Base-by-base conservation (phyloP, 2,113 vertebrate genomes). In the Mixornis gularis region DNA sequence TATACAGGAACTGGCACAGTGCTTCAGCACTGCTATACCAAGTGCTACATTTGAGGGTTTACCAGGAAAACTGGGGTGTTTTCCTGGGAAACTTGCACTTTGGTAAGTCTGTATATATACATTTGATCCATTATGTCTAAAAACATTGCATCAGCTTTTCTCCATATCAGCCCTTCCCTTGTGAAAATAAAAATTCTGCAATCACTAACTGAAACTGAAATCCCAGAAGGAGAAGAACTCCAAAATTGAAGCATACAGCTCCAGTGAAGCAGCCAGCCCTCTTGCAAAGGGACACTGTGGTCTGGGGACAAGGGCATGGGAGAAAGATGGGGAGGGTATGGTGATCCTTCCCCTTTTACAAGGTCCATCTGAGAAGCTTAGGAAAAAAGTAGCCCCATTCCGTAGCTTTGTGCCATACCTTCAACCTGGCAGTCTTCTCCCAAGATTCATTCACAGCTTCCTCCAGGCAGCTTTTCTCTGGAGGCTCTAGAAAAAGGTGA, bases 321-420 rank as follows among this genome's bases (percentile, higher is more conserved):
- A 82, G 53, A 65, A 79, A 69, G 41, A 43, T 26, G 17, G 17
- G 18, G 34, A 89, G 48, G 25, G 11, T 40, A 30, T 53, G 36
- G 12, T 38, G 26, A 71, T 32, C 27, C 34, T 40, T 76, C 12
- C 16, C 8, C 7, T 38, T 46, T 66, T 32, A 6, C 25, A 26
- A 27, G 3, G 17, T 80, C 60, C 13, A 8, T 12, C 52, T 59
- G 56, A 53, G 74, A 60, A 86, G 30, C 27, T 66, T 40, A 69
- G 29, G 32, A 49, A 72, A n/a, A 77, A 30, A 16, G 14, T 38
- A 21, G 40, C 24, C 7, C 7, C 20, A 7, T 40, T 38, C 21
- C 0, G 1, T 22, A 56, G 22, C 34, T 79, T 64, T 58, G 58
- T 62, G 29, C n/a, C 5, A 0, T 25, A 6, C 14, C 24, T 38